phyloP scores from a whole-genome alignment of 2,888 invertebrate species.

The Pardosa pseudoannulata region DNA sequence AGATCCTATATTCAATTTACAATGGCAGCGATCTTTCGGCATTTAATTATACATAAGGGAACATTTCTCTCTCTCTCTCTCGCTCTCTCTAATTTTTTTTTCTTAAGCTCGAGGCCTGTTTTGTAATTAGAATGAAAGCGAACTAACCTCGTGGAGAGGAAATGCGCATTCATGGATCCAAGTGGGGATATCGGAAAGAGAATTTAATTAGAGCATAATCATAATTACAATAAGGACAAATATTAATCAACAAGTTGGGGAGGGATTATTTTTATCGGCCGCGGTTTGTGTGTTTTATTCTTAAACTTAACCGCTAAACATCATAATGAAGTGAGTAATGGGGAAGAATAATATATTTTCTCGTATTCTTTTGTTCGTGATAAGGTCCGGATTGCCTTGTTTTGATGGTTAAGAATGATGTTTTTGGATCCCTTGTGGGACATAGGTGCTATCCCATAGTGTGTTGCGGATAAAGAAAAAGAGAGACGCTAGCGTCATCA shows the following conservation, averaged over 20 bases:
- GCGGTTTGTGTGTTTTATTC: not conserved
- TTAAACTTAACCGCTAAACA: no score
- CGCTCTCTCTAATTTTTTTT: no score
- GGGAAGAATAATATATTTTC: no score
- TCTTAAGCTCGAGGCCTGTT: not conserved
- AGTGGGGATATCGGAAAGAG: not conserved
- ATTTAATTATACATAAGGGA: not conserved
- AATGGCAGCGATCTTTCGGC: not conserved
- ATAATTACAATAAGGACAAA: slow-evolving; percentile 1
- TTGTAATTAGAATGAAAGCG: not conserved
- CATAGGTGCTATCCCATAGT: no score
- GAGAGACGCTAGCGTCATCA: no score
- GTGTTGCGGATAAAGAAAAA: no score
- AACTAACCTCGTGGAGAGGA: not conserved
- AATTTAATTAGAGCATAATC: not conserved
- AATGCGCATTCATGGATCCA: not conserved
- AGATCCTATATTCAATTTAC: not conserved
- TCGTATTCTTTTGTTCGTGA: no score
- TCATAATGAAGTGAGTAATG: no score
- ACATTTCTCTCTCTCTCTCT: not conserved
- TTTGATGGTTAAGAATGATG: no score
- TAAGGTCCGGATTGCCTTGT: no score
- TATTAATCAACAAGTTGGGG: slow-evolving; percentile 5
- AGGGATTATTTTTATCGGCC: not conserved
- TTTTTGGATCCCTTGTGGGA: no score